Evolutionary conservation across 2,888 invertebrate genomes (phyloP).

Genomic region (Agrotis clavis): DNA sequence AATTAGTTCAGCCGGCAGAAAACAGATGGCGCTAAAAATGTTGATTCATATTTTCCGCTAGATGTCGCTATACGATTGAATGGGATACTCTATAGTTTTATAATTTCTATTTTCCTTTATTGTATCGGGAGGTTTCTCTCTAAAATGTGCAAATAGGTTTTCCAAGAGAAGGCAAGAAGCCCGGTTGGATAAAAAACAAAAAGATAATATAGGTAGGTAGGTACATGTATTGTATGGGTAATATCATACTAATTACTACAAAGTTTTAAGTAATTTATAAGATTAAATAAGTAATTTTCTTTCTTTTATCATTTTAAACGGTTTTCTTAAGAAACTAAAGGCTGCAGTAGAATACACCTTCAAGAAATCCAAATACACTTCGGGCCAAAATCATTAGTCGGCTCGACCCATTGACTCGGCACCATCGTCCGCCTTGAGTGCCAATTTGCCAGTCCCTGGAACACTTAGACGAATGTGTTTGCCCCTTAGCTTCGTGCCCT

Average conservation of each 20-base stretch:
- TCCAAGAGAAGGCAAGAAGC: neutral
- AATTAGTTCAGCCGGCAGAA: fast-evolving
- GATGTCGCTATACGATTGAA: slow-evolving; percentile 52
- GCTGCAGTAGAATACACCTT: slow-evolving; percentile 3
- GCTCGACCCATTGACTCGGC: slow-evolving; percentile 65
- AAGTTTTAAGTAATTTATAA: no score
- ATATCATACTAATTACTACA: no score
- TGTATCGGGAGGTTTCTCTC: neutral
- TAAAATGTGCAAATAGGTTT: neutral
- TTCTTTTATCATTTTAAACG: neutral
- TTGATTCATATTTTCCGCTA: slow-evolving; percentile 13
- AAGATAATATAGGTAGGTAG: no score
- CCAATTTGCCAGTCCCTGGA: slow-evolving; percentile 84
- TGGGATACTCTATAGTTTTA: neutral
- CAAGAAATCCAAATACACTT: slow-evolving; percentile 59
- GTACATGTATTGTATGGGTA: no score
- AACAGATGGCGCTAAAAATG: slow-evolving; percentile 57
- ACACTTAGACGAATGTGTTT: slow-evolving; percentile 84
- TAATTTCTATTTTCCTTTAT: neutral
- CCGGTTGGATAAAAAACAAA: neutral
- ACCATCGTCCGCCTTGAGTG: slow-evolving; percentile 75
- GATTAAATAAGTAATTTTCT: no score
- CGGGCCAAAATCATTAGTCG: slow-evolving; percentile 73
- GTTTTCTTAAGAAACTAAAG: neutral
- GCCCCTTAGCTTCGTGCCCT: slow-evolving; percentile 74